These are phyloP conservation scores for Smutsia gigantea DNA, from an alignment of 2,797 vertebrate genomes.

Conservation along the genomic window DNA sequence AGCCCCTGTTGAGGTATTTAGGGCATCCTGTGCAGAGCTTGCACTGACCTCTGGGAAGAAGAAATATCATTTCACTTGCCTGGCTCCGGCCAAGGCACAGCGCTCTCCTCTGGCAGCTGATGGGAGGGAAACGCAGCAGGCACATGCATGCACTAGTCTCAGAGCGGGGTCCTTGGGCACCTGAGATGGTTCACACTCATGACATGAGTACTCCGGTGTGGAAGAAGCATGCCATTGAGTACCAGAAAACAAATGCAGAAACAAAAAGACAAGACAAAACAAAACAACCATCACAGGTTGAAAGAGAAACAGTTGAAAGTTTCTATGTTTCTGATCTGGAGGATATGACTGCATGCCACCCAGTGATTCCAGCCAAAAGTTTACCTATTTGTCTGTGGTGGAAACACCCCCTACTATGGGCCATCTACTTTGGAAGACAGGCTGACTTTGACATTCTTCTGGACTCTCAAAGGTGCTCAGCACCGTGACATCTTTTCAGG, in stretches of 20 bases:
- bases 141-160: neutral
- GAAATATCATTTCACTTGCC: neutral
- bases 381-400: neutral
- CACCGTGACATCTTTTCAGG: neutral
- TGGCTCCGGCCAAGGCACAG: neutral
- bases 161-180: neutral
- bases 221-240: neutral
- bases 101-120: neutral
- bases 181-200: neutral
- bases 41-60: neutral
- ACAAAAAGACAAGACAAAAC: neutral
- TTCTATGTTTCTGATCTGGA: neutral
- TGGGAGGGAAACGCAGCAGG: neutral
- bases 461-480: neutral
- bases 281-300: neutral
- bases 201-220: neutral
- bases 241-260: too few relatives aligned
- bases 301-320: neutral
- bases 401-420: neutral
- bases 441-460: neutral
- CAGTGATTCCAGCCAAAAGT: neutral
- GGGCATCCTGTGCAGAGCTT: too few relatives aligned
- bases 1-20: neutral
- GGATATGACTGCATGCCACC: too few relatives aligned
- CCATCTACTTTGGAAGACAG: neutral